Conservation (phyloP, 2,888 invertebrate species). For the Erannis defoliaria region DNA sequence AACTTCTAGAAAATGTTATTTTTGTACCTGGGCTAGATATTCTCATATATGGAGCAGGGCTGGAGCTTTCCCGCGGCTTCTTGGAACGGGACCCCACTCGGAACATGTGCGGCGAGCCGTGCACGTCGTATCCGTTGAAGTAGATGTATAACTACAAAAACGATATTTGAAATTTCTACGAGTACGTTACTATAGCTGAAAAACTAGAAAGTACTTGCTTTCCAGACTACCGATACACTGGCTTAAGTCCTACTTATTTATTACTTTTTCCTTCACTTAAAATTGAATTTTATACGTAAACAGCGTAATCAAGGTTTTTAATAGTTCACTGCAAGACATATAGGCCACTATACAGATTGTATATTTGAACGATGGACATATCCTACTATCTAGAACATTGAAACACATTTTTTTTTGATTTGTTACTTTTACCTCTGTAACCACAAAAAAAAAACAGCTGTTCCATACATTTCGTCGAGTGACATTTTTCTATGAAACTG, state of each 20-base stretch:
- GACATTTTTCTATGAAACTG: background rate
- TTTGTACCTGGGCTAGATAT: constrained; percentile 82
- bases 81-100: constrained; percentile 92
- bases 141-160: constrained; percentile 92
- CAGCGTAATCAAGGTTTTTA: too few species aligned
- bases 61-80: constrained; percentile 76
- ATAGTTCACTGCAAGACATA: too few species aligned
- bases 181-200: background rate
- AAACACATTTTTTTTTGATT: too few species aligned
- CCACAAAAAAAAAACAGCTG: too few species aligned
- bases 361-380: too few species aligned
- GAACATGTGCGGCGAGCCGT: constrained; percentile 95
- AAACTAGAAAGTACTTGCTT: background rate
- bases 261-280: too few species aligned
- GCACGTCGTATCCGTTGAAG: constrained; percentile 95
- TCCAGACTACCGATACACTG: background rate
- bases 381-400: too few species aligned
- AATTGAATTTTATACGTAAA: too few species aligned
- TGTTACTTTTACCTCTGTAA: too few species aligned
- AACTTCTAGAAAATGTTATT: background rate
- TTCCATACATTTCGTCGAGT: background rate
- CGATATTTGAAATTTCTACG: background rate
- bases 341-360: too few species aligned
- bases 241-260: too few species aligned
- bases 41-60: constrained; percentile 81